Evolutionary conservation across 2,888 invertebrate species (phyloP).

Genomic region (Iselma pallidipennis): DNA sequence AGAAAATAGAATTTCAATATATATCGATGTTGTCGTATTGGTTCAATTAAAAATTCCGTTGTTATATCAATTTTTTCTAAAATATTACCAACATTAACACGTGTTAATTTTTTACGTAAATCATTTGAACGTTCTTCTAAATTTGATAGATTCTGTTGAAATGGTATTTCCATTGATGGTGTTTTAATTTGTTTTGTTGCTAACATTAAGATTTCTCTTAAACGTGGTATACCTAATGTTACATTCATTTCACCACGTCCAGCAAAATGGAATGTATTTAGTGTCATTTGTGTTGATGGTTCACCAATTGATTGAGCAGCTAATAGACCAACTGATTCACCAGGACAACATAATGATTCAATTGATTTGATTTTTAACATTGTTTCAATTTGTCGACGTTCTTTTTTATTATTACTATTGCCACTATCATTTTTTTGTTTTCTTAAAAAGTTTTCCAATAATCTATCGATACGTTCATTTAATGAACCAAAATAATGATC

Average conservation of each 20-base stretch:
- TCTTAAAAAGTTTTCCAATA: slow-evolving; percentile 65
- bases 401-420: slow-evolving; percentile 46
- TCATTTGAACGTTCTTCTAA: slow-evolving; percentile 65
- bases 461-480: slow-evolving; percentile 75
- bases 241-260: slow-evolving; percentile 99
- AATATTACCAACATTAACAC: slow-evolving; percentile 78
- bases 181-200: slow-evolving; percentile 93
- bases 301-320: slow-evolving; percentile 99
- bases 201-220: slow-evolving; percentile 96
- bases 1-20: slow-evolving; percentile 74
- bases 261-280: slow-evolving; percentile 99
- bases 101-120: slow-evolving; percentile 73
- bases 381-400: slow-evolving; percentile 60
- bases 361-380: slow-evolving; percentile 78
- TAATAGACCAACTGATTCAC: slow-evolving; percentile 94
- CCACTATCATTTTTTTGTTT: slow-evolving; percentile 48
- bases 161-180: slow-evolving; percentile 94
- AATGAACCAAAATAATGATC: slow-evolving; percentile 81
- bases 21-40: slow-evolving; percentile 63
- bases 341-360: slow-evolving; percentile 80
- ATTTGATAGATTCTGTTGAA: slow-evolving; percentile 58
- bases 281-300: slow-evolving; percentile 99
- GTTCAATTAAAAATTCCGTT: slow-evolving; percentile 59
- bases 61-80: slow-evolving; percentile 71
- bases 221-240: slow-evolving; percentile 97